phyloP scores from a whole-genome alignment of 1,140 invertebrate genomes.

The Trypoxylus dichotomus region DNA sequence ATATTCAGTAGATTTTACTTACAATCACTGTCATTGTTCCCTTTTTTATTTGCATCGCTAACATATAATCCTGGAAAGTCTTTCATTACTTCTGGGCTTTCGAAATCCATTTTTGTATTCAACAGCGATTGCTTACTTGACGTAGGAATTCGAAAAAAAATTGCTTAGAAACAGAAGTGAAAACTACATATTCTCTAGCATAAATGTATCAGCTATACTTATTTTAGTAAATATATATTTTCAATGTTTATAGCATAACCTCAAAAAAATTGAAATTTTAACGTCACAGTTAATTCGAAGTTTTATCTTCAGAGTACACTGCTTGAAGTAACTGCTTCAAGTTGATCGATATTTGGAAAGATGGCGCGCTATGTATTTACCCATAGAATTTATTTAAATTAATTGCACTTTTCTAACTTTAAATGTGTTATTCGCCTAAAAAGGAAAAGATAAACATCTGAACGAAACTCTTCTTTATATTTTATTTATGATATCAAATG shows the following conservation, averaged over 20 bases:
- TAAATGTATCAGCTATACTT: neutral
- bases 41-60: conserved; percentile 71
- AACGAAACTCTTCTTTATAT: too few relatives aligned
- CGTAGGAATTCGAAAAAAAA: neutral
- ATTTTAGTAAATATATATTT: neutral
- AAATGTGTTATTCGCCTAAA: too few relatives aligned
- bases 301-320: too few relatives aligned
- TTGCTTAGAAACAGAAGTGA: neutral
- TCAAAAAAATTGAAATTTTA: neutral
- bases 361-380: too few relatives aligned
- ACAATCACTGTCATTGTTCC: conserved; percentile 86
- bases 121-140: neutral
- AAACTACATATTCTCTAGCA: neutral
- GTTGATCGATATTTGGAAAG: too few relatives aligned
- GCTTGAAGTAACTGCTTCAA: too few relatives aligned
- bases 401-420: too few relatives aligned
- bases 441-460: too few relatives aligned
- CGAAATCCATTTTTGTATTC: conserved; percentile 73
- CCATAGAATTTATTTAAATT: too few relatives aligned
- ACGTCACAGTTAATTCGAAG: too few relatives aligned
- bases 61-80: conserved; percentile 88
- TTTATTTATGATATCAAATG: too few relatives aligned
- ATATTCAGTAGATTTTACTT: conserved; percentile 54
- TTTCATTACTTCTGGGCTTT: conserved; percentile 87
- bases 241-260: neutral